Percentiles rank a stretch among this genome's conserved stretches.
phyloP scores from a whole-genome alignment of 1,140 invertebrate species.

The Vanessa atalanta region DNA sequence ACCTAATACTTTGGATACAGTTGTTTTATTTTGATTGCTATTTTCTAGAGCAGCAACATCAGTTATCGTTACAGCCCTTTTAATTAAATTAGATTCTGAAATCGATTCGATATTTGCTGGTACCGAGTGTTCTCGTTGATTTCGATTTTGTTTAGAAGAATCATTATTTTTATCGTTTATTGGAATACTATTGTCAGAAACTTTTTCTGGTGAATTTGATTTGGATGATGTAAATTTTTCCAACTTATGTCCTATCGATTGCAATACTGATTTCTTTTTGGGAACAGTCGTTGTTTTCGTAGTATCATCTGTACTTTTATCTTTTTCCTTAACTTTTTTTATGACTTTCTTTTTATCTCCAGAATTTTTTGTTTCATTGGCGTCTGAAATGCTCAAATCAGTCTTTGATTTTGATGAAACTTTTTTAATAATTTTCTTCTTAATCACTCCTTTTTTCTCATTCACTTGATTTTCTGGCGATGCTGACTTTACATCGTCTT shows the following conservation, averaged over 20 bases:
- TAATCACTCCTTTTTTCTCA: conserved; percentile 70
- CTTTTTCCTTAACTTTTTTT: conserved; percentile 77
- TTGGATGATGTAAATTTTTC: conserved; percentile 82
- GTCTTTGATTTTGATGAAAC: conserved; percentile 72
- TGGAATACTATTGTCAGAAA: conserved; percentile 45
- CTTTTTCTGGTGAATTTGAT: conserved; percentile 75
- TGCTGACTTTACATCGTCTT: conserved; percentile 50
- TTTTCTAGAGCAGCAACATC: conserved; percentile 81
- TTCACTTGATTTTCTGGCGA: conserved; percentile 53
- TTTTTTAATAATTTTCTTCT: conserved; percentile 81
- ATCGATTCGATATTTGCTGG: conserved; percentile 79
- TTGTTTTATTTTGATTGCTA: conserved; percentile 78
- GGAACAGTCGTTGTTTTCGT: conserved; percentile 66
- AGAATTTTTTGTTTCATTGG: conserved; percentile 51
- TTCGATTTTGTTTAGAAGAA: conserved; percentile 73
- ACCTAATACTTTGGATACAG: conserved; percentile 85
- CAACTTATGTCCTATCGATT: conserved; percentile 85
- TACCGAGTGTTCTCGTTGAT: conserved; percentile 84
- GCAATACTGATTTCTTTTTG: conserved; percentile 82
- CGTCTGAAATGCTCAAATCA: conserved; percentile 54
- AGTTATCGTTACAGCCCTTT: conserved; percentile 85
- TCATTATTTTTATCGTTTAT: conserved; percentile 50
- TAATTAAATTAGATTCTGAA: conserved; percentile 83
- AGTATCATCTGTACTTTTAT: conserved; percentile 70
- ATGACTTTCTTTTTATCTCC: conserved; percentile 72